Evolutionary conservation across 2,888 invertebrate species (phyloP), one percentile per base, ranked within the genome.

Genomic region (Aphodius sticticus): DNA sequence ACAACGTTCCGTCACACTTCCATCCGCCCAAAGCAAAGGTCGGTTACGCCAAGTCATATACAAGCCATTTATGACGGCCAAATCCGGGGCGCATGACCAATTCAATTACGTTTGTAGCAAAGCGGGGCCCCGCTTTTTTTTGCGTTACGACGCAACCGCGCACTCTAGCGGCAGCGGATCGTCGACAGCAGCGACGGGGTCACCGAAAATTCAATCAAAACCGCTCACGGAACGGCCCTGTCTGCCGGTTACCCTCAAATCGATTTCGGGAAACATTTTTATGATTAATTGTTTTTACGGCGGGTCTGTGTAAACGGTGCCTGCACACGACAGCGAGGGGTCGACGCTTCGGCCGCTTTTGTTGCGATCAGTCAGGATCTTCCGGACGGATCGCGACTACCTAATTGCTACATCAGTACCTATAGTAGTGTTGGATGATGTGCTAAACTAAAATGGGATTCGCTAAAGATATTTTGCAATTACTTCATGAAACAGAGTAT

Each of bases 261-360:
- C 74, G 74, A 74, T 74, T 74, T 37, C 35, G 26, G 36, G 12
- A 74, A 74, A 74, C 74, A 74, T 74, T 74, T 74, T 74, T 74
- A 74, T 74, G 74, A 74, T 74, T 74, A 74, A 74, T 74, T 74
- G 74, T 74, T 74, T 26, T 74, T 74, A 74, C 74, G 74, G 74
- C 37, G 36, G 74, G 35, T 37, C 74, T 35, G 35, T 74, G 37
- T 35, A 35, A 74, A 36, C 74, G 74, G 36, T 35, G 74, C 37
- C 74, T 74, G 74, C 74, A 74, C 74, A 74, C 74, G 74, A 74
- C 74, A 74, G 74, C 9, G 26, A 26, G 36, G 35, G 36, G 74
- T 37, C 16, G 35, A 16, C 71, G 74, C 36, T 37, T 36, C 36
- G 26, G 74, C 36, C 74, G n/a, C 36, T 37, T 74, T 74, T 74